Conservation (phyloP, 1,140 invertebrate genomes). For the Himalopsyche phryganea region DNA sequence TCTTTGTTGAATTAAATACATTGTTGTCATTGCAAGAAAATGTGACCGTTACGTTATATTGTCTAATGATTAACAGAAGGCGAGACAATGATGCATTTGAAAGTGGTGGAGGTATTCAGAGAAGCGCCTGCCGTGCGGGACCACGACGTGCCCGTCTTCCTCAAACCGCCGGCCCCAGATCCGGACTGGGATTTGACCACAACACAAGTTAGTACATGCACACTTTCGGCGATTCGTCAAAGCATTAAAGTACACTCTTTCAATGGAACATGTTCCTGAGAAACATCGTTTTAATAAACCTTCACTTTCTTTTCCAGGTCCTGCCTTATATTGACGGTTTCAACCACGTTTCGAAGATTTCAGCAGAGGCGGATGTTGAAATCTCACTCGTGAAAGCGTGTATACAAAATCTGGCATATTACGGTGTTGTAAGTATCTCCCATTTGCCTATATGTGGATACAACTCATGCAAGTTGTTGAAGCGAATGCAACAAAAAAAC, state of each 20-base stretch:
- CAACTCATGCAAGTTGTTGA: no score
- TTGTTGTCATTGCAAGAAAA: no score
- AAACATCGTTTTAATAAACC: no score
- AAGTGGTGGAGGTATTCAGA: constrained; percentile 71
- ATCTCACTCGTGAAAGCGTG: constrained; percentile 91
- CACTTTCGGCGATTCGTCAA: no score
- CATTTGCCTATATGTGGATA: no score
- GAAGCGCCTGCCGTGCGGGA: constrained; percentile 81
- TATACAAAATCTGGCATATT: constrained; percentile 87
- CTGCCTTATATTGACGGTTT: constrained; percentile 89
- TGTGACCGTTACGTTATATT: no score
- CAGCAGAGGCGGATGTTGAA: constrained; percentile 83
- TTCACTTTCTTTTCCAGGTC: constrained; percentile 58
- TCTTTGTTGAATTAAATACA: no score
- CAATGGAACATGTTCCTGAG: no score
- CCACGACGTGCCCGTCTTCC: constrained; percentile 87
- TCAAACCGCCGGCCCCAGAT: constrained; percentile 42
- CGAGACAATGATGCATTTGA: constrained; percentile 75
- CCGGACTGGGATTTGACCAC: constrained; percentile 87
- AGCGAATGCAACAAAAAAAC: no score
- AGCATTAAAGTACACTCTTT: no score
- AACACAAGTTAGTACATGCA: constrained; percentile 67
- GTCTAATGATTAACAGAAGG: no score
- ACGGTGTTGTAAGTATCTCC: constrained; percentile 53
- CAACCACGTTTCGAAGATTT: constrained; percentile 83